Evolutionary conservation across 1,140 invertebrate genomes (phyloP).

Genomic region (Hylaeus volcanicus): DNA sequence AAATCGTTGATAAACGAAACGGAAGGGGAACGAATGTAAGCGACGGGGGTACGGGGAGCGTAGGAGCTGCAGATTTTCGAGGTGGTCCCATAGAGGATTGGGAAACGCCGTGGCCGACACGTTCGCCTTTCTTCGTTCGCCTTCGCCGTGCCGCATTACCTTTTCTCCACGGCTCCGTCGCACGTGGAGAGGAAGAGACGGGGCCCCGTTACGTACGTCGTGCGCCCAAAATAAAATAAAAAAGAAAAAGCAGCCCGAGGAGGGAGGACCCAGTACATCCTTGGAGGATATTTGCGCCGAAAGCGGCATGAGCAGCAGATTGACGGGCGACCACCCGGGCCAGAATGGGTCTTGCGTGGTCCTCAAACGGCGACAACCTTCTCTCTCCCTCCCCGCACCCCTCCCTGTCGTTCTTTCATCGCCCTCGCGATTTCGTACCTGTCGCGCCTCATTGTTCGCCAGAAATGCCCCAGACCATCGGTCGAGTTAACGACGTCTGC

Average conservation of each 20-base stretch:
- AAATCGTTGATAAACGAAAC: too few relatives aligned
- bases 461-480: slow-evolving; percentile 53
- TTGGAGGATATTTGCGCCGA: slow-evolving; percentile 70
- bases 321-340: slow-evolving; percentile 70
- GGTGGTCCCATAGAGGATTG: slow-evolving; percentile 28
- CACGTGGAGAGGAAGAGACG: slow-evolving; percentile 32
- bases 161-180: slow-evolving; percentile 6
- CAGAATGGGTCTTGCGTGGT: slow-evolving; percentile 63
- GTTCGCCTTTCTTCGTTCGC: slow-evolving; percentile 33
- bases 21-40: too few relatives aligned
- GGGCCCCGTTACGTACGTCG: slow-evolving; percentile 46
- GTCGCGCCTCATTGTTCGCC: slow-evolving; percentile 58
- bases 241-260: slow-evolving; percentile 7
- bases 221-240: slow-evolving; percentile 42
- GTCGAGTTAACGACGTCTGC: slow-evolving; percentile 57
- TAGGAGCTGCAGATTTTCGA: neutral
- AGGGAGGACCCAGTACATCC: slow-evolving; percentile 59
- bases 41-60: too few relatives aligned
- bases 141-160: slow-evolving; percentile 17
- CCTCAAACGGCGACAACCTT: slow-evolving; percentile 61
- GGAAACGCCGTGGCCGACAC: slow-evolving; percentile 31
- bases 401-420: slow-evolving; percentile 33
- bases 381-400: neutral
- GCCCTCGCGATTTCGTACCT: slow-evolving; percentile 39
- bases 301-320: slow-evolving; percentile 70